Evolutionary conservation across 2,797 vertebrate genomes (phyloP).

Genomic region (Molossus molossus): DNA sequence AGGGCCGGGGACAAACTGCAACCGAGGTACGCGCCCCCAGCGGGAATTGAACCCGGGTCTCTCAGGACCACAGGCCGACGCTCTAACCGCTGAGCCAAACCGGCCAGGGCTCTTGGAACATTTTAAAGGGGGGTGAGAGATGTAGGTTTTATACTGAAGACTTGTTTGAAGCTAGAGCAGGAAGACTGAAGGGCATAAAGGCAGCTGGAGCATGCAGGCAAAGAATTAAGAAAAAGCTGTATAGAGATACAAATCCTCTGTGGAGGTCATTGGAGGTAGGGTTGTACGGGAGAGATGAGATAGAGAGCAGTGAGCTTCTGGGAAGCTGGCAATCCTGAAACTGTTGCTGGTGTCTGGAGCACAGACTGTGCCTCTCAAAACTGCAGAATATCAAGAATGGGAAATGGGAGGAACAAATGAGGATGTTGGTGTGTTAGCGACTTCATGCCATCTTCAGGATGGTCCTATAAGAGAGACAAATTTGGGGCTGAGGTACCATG

Average conservation of each 20-base stretch:
- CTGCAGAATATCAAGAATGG: neutral
- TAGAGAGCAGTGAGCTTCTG: neutral
- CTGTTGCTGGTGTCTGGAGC: neutral
- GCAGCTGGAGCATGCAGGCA: neutral
- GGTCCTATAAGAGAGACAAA: neutral
- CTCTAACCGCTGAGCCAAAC: too few relatives aligned
- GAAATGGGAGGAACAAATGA: neutral
- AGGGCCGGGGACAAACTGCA: too few relatives aligned
- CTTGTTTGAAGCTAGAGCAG: neutral
- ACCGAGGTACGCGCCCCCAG: too few relatives aligned
- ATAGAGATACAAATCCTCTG: neutral
- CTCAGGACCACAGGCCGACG: too few relatives aligned
- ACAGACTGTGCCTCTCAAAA: neutral
- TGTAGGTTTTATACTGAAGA: neutral
- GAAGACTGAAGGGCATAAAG: neutral
- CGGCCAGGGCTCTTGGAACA: neutral
- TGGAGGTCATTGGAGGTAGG: neutral
- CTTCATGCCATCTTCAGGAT: neutral
- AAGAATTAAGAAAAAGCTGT: conserved; percentile 22
- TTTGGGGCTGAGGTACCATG: neutral
- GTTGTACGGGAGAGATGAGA: neutral
- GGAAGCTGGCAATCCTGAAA: conserved; percentile 13
- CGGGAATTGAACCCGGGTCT: too few relatives aligned
- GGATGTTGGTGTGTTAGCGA: neutral
- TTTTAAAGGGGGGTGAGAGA: neutral